Percentiles rank a stretch among this genome's conserved stretches.
These are phyloP conservation scores for Erethizon dorsatum DNA, from an alignment of 2,797 vertebrate genomes.

Conservation along the genomic window DNA sequence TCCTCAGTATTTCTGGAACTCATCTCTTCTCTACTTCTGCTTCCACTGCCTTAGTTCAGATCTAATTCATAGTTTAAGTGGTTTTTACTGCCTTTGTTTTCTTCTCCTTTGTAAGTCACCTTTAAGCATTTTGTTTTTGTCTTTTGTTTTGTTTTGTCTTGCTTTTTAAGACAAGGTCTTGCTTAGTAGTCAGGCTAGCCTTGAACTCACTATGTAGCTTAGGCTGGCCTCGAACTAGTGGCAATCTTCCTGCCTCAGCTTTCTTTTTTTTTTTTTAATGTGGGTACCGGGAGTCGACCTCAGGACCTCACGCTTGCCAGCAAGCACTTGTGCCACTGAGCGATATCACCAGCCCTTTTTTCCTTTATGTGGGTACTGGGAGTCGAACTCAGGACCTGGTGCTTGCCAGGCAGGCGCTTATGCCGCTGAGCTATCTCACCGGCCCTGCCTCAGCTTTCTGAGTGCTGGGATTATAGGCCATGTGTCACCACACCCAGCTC, in stretches of 20 bases:
- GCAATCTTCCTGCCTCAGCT: background rate
- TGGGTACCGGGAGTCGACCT: too few relatives aligned
- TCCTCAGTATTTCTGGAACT: background rate
- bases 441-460: background rate
- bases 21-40: background rate
- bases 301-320: too few relatives aligned
- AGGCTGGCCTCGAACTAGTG: background rate
- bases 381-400: too few relatives aligned
- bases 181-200: background rate
- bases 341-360: too few relatives aligned
- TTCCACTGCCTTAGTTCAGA: background rate
- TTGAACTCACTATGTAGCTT: too few relatives aligned
- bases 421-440: too few relatives aligned
- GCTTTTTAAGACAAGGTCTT: background rate
- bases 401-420: too few relatives aligned
- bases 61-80: background rate
- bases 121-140: constrained; percentile 12
- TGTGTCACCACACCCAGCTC: background rate
- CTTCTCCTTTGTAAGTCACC: background rate
- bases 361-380: too few relatives aligned
- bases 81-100: background rate
- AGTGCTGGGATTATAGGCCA: background rate
- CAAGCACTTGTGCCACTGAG: too few relatives aligned
- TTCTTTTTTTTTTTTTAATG: background rate
- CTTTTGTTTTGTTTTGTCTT: background rate